Percentiles rank a stretch among this genome's conserved stretches.
Conservation (phyloP, 2,888 invertebrate species). For the Conistra vaccinii region DNA sequence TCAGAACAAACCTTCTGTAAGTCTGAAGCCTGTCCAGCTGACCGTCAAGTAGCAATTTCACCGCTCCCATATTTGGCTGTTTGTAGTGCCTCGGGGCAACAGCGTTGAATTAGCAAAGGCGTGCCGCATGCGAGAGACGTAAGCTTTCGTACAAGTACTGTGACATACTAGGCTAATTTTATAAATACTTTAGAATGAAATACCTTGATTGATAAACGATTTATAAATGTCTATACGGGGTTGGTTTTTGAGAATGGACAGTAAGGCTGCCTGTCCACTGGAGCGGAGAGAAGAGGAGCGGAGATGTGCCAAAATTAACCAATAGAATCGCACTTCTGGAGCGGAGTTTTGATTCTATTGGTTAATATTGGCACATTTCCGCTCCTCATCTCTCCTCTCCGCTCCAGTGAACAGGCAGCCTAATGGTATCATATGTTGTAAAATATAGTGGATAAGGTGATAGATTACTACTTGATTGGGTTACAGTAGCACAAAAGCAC, state of each 20-base stretch:
- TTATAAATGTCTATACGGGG: no score
- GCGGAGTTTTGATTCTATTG: no score
- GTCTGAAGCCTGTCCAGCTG: neutral
- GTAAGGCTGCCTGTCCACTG: no score
- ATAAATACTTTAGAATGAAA: no score
- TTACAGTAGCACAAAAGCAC: no score
- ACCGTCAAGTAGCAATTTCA: constrained; percentile 6
- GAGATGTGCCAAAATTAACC: no score
- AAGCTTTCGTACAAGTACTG: neutral
- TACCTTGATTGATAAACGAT: no score
- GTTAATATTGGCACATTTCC: no score
- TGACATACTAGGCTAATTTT: neutral
- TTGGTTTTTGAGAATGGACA: neutral
- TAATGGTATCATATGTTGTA: neutral
- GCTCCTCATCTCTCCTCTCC: no score
- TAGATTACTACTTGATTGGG: neutral
- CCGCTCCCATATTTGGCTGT: constrained; percentile 25
- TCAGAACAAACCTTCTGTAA: neutral
- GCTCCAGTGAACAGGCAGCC: no score
- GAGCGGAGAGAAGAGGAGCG: no score
- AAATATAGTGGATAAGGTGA: neutral
- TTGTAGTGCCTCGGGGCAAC: constrained; percentile 25
- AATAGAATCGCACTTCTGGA: no score
- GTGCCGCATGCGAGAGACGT: constrained; percentile 1
- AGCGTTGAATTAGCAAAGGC: constrained; percentile 20